Percentiles rank a stretch among this genome's conserved stretches.
These are phyloP conservation scores for Drosophila parvula DNA, from an alignment of 1,140 invertebrate genomes.

Conservation along the genomic window DNA sequence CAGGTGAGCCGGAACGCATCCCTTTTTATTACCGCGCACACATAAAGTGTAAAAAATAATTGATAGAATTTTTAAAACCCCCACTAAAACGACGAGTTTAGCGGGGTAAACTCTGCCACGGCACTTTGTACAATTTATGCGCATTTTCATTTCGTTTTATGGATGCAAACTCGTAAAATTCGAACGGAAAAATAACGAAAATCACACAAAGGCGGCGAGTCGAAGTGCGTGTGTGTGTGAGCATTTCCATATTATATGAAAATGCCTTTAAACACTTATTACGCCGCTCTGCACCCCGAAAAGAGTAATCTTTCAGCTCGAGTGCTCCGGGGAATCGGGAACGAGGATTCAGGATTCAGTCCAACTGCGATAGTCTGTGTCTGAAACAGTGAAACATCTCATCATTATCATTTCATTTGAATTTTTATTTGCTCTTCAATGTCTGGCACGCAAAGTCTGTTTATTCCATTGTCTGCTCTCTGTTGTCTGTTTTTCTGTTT, in stretches of 20 bases:
- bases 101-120: constrained; percentile 20
- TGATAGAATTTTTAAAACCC: constrained; percentile 79
- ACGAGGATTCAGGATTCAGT: neutral
- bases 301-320: constrained; percentile 64
- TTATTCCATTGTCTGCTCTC: constrained; percentile 45
- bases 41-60: constrained; percentile 74
- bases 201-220: constrained; percentile 30
- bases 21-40: constrained; percentile 55
- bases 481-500: constrained; percentile 46
- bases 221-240: constrained; percentile 24
- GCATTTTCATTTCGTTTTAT: constrained; percentile 79
- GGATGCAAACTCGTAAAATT: constrained; percentile 76
- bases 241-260: constrained; percentile 80
- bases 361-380: constrained; percentile 26
- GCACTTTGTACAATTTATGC: constrained; percentile 70
- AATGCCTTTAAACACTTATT: constrained; percentile 80
- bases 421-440: constrained; percentile 66
- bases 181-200: constrained; percentile 64
- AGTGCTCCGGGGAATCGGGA: constrained; percentile 18
- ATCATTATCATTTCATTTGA: constrained; percentile 79
- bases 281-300: constrained; percentile 64
- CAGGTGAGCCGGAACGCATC: constrained; percentile 42
- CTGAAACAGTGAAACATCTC: constrained; percentile 72
- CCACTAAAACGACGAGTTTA: constrained; percentile 46
- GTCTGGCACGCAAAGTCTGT: constrained; percentile 46